A percentile compares a stretch with the other conserved stretches of the same genome.
phyloP scores from a whole-genome alignment of 2,888 invertebrate genomes.

The Drosophila anomalata region DNA sequence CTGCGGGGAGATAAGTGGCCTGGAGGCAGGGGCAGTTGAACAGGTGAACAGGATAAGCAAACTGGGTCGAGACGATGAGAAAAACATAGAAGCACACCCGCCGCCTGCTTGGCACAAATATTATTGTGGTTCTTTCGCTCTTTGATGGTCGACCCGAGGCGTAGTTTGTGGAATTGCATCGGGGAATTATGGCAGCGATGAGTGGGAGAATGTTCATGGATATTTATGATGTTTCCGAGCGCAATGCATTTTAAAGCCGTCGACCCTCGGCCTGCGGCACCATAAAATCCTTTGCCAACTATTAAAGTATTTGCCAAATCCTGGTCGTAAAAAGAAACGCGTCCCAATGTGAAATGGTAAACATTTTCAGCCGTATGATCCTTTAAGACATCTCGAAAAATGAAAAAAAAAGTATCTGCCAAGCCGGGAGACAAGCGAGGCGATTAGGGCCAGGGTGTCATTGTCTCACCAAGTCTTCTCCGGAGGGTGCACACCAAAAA shows the following conservation, averaged over 20 bases:
- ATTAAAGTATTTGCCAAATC: slow-evolving; percentile 38
- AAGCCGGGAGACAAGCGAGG: slow-evolving; percentile 16
- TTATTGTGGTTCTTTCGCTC: slow-evolving; percentile 19
- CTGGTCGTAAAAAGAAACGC: slow-evolving; percentile 28
- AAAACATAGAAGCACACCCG: slow-evolving; percentile 12
- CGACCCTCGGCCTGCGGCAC: neutral
- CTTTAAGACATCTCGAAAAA: slow-evolving; percentile 18
- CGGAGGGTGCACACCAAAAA: slow-evolving; percentile 38
- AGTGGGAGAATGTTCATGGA: slow-evolving; percentile 15
- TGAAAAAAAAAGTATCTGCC: neutral
- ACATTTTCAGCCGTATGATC: slow-evolving; percentile 31
- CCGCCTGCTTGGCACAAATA: slow-evolving; percentile 16
- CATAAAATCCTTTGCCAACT: slow-evolving; percentile 27
- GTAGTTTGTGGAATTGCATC: slow-evolving; percentile 61
- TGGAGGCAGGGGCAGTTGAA: neutral
- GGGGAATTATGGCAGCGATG: slow-evolving; percentile 44
- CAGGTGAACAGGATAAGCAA: slow-evolving; percentile 23
- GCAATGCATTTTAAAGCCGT: slow-evolving; percentile 17
- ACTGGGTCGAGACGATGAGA: slow-evolving; percentile 14
- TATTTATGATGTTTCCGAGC: slow-evolving; percentile 24
- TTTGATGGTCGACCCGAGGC: slow-evolving; percentile 45
- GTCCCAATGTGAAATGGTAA: slow-evolving; percentile 35
- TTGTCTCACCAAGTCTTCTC: slow-evolving; percentile 50
- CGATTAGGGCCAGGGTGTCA: slow-evolving; percentile 44
- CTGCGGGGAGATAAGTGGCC: slow-evolving; percentile 5